Evolutionary conservation across 2,797 vertebrate species (phyloP).

Genomic region (Amazona ochrocephala): DNA sequence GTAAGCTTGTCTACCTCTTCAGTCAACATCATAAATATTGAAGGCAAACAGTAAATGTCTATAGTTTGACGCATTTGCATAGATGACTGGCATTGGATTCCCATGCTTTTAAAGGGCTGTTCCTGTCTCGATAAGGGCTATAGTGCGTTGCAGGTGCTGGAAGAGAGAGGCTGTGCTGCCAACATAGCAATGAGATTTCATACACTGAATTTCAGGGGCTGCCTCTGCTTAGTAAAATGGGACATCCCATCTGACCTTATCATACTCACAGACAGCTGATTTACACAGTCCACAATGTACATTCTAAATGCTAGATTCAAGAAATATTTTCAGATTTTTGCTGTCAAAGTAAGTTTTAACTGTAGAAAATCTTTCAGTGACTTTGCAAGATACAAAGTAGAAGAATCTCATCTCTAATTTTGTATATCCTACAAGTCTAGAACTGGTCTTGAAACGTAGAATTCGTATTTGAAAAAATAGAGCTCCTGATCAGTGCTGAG

Average conservation of each 20-base stretch:
- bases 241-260: background rate
- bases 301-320: background rate
- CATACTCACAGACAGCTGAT: background rate
- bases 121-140: background rate
- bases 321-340: background rate
- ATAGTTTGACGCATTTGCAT: background rate
- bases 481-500: background rate
- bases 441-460: background rate
- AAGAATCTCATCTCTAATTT: background rate
- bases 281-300: background rate
- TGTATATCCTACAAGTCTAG: background rate
- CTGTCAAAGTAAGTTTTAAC: background rate
- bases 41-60: conserved; percentile 53
- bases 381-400: background rate
- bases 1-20: conserved; percentile 46
- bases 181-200: background rate
- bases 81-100: conserved; percentile 30
- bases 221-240: background rate
- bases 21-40: conserved; percentile 66
- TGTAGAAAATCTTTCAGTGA: background rate
- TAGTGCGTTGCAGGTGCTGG: background rate
- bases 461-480: background rate
- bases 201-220: background rate
- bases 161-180: background rate
- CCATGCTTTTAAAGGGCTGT: background rate